phyloP scores from a whole-genome alignment of 2,888 invertebrate genomes.

The Pomacea canaliculata region DNA sequence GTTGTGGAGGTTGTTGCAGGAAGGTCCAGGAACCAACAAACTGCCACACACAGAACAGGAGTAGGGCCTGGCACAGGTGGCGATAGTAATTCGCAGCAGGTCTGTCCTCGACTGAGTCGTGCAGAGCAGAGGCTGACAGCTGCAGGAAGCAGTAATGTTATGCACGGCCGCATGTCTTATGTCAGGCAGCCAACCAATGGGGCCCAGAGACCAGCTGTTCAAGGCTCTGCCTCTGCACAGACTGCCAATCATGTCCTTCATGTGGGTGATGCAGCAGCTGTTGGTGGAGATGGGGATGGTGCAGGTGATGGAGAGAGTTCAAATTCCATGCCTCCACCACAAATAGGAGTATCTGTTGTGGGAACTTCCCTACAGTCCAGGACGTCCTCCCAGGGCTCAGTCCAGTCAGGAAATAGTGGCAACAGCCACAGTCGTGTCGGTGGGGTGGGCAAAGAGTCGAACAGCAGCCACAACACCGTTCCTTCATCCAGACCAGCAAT shows the following conservation, averaged over 20 bases:
- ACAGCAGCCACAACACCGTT: slow-evolving; percentile 17
- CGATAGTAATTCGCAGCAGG: slow-evolving; percentile 2
- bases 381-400: slow-evolving; percentile 16
- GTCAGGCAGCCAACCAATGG: slow-evolving; percentile 5
- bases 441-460: slow-evolving; percentile 36
- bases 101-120: slow-evolving; percentile 5
- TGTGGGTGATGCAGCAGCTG: neutral
- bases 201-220: slow-evolving; percentile 34
- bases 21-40: slow-evolving; percentile 20
- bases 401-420: neutral
- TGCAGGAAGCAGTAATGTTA: neutral
- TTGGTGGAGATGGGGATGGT: slow-evolving; percentile 21
- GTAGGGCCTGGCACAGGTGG: slow-evolving; percentile 6
- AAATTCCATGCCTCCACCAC: neutral
- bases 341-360: neutral
- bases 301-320: slow-evolving; percentile 2
- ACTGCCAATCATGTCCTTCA: slow-evolving; percentile 3
- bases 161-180: slow-evolving; percentile 9
- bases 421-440: slow-evolving; percentile 32
- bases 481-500: neutral
- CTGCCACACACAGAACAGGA: slow-evolving; percentile 18
- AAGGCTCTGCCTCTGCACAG: slow-evolving; percentile 32
- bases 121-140: slow-evolving; percentile 10
- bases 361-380: slow-evolving; percentile 8
- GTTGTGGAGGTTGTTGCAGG: neutral